Conservation (phyloP, 2,888 invertebrate species). For the Hemistola chrysoprasaria region DNA sequence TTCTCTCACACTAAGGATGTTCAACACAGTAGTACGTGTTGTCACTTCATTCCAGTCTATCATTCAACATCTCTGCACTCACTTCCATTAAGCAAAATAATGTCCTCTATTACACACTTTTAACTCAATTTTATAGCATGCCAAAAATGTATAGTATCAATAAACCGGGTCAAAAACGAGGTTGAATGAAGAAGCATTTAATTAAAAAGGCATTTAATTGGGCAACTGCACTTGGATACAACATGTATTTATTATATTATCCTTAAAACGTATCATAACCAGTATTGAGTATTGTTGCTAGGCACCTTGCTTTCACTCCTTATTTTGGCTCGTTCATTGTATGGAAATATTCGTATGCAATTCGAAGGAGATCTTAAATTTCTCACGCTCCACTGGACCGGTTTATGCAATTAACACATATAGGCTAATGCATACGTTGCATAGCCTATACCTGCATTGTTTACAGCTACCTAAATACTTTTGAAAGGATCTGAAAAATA, state of each 20-base stretch:
- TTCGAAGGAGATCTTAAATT: slow-evolving; percentile 47
- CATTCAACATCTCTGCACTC: too few relatives aligned
- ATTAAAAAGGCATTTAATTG: too few relatives aligned
- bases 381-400: slow-evolving; percentile 59
- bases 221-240: background rate
- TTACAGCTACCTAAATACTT: slow-evolving; percentile 21
- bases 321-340: slow-evolving; percentile 54
- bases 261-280: background rate
- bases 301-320: slow-evolving; percentile 55
- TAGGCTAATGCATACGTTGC: slow-evolving; percentile 35
- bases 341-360: slow-evolving; percentile 55
- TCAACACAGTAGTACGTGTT: too few relatives aligned
- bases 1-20: too few relatives aligned
- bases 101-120: too few relatives aligned
- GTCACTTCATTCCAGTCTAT: too few relatives aligned
- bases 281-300: slow-evolving; percentile 18
- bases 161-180: too few relatives aligned
- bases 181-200: too few relatives aligned
- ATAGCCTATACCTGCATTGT: slow-evolving; percentile 39
- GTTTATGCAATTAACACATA: slow-evolving; percentile 53
- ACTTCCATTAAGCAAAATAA: too few relatives aligned
- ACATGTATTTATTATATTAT: background rate
- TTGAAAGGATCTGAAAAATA: slow-evolving; percentile 17
- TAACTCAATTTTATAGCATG: too few relatives aligned
- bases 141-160: too few relatives aligned